A percentile compares a stretch with the other conserved stretches of the same genome.
Evolutionary conservation across 2,797 vertebrate species (phyloP).

Genomic region (Enteromius radiatus): DNA sequence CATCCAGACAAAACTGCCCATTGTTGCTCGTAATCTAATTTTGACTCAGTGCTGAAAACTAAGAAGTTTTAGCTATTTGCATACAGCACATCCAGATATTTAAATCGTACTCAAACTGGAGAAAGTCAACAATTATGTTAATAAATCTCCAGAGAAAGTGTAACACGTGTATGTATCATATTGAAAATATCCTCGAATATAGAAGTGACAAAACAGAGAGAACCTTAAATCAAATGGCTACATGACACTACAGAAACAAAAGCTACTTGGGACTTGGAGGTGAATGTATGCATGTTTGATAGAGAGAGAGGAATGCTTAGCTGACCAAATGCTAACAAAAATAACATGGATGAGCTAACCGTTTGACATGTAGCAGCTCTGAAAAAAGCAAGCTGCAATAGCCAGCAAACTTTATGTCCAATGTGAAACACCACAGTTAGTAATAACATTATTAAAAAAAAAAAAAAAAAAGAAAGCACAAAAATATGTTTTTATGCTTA

Average conservation of each 20-base stretch:
- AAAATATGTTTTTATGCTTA: background rate
- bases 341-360: background rate
- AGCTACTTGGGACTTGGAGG: background rate
- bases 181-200: background rate
- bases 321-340: background rate
- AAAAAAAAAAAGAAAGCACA: background rate
- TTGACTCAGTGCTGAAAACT: constrained; percentile 58
- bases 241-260: constrained; percentile 30
- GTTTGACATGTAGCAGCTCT: background rate
- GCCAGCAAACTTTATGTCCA: background rate
- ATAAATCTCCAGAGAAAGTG: background rate
- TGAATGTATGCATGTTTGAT: background rate
- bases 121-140: background rate
- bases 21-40: constrained; percentile 71
- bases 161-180: background rate
- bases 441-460: background rate
- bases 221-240: constrained; percentile 14
- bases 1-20: constrained; percentile 64
- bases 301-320: constrained; percentile 1
- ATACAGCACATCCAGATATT: constrained; percentile 30
- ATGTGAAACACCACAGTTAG: background rate
- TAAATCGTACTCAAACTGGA: constrained; percentile 7
- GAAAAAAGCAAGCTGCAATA: background rate
- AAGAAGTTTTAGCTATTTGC: constrained; percentile 28
- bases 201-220: background rate